Evolutionary conservation across 2,797 vertebrate genomes (phyloP), one percentile per base, ranked within the genome.

Genomic region (Erethizon dorsatum): DNA sequence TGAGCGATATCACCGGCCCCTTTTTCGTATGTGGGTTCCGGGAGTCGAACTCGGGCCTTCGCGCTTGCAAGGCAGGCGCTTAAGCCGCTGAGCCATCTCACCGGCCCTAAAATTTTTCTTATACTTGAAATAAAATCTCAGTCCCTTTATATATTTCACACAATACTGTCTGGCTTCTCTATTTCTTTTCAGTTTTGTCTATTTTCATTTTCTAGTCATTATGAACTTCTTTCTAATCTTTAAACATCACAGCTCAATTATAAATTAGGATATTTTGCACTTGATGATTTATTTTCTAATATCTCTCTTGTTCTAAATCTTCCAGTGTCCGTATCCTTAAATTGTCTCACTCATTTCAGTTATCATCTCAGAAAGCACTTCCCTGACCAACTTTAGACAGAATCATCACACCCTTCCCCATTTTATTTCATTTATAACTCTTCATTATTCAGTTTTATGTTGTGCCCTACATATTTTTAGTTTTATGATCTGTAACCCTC

Each of bases 371-470:
- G 12, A 73, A 67, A 56, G 12, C 33, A 84, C 11, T 47, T 50
- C 10, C n/a, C 24, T 7, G 31, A 83, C 2, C 9, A 79, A 5
- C 1, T 1, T 47, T 37, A 41, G 17, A 71, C 57, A 86, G 7
- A 1, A n/a, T 59, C 28, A 75, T 79, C 14, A 45, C 4, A 3
- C 0, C 9, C 3, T 33, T 37, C 2, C 0, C 0, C 0, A 47
- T 26, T 86, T 75, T n/a, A 67, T 87, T 90, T 67, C 2, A 24
- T 57, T 57, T 37, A 84, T 12, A 37, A 7, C 0, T 80, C 13
- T 92, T 85, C 7, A 47, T 67, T 85, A 71, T 65, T 84, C 7
- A 75, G 2, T 2, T 77, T 90, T 91, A 57, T 83, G 5, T 69
- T 50, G 50, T 52, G 4, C n/a, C 41, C 20, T 67, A 33, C 33